Evolutionary conservation across 2,888 invertebrate genomes (phyloP), one percentile per base, ranked within the genome.

Genomic region (Spisula solida): DNA sequence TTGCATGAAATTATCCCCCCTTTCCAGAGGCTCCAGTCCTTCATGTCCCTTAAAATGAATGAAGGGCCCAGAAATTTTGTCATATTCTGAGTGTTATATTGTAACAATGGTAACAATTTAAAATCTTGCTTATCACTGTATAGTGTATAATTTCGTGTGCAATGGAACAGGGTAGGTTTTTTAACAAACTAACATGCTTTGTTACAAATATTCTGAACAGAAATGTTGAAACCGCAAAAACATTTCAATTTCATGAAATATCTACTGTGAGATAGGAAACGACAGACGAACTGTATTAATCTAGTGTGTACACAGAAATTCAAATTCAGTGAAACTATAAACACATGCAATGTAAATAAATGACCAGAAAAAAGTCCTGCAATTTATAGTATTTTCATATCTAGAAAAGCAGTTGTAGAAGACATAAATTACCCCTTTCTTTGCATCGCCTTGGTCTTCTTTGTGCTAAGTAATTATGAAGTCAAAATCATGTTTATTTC

Each of bases 351-450:
- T 34, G 29, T 75, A 75, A 75, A 75, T 75, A 31, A 75, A 75
- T 18, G 34, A 75, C 34, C 75, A 75, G 75, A 75, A 60, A 60
- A 60, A 75, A 75, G 75, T 83, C 75, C 75, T 75, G 75, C 48
- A 75, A 75, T 31, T 70, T 83, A 70, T 47, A 25, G 31, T 83
- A 48, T 51, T 47, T 41, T 83, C 83, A 83, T 70, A 41, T 83
- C 83, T 83, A 83, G 47, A 48, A 83, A 75, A 83, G 48, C 41
- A 41, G 20, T 51, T 31, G 29, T 31, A 66, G 48, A 75, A 83
- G 75, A 83, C 41, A 31, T 82, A 66, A 80, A 2, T 86, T 86
- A 88, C 84, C 87, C 79, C 87, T 88, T 88, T 88, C 81, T 84
- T 88, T 79, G 87, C 60, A 55, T 88, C 80, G n/a, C 78, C 84